Conservation (phyloP, 1,140 invertebrate genomes). For the Platyura marginata region DNA sequence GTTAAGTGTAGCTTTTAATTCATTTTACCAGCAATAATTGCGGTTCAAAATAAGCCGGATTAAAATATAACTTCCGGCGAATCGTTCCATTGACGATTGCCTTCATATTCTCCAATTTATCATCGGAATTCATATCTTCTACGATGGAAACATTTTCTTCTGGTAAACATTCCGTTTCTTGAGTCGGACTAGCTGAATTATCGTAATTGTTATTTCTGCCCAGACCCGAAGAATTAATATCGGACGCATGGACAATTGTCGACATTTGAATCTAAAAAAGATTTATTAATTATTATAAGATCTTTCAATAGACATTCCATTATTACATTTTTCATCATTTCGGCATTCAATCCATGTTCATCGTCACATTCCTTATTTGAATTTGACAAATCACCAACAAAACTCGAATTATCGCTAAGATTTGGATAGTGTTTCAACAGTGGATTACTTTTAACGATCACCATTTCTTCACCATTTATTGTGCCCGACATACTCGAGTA, state of each 20-base stretch:
- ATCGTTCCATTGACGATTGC: constrained; percentile 41
- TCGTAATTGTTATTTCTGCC: constrained; percentile 10
- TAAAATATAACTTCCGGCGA: constrained; percentile 65
- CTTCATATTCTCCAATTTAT: constrained; percentile 36
- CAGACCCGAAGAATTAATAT: no score
- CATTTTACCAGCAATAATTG: constrained; percentile 51
- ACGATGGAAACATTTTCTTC: constrained; percentile 68
- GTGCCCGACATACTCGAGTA: constrained; percentile 8
- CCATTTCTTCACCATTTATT: constrained; percentile 18
- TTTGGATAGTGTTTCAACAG: constrained; percentile 42
- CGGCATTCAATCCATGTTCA: constrained; percentile 3
- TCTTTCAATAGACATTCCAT: no score
- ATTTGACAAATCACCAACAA: constrained; percentile 23
- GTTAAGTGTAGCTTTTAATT: no score
- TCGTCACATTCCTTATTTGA: constrained; percentile 22
- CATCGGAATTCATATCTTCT: constrained; percentile 51
- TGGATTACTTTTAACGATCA: constrained; percentile 58
- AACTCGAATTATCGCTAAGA: constrained; percentile 27
- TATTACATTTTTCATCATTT: constrained; percentile 14
- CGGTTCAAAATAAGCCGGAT: constrained; percentile 73
- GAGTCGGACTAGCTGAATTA: constrained; percentile 11
- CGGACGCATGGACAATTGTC: constrained; percentile 46
- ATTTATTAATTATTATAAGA: no score
- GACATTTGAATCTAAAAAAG: constrained; percentile 40
- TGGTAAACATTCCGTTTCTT: constrained; percentile 43